phyloP scores from a whole-genome alignment of 2,888 invertebrate genomes.

The Theretra japonica region DNA sequence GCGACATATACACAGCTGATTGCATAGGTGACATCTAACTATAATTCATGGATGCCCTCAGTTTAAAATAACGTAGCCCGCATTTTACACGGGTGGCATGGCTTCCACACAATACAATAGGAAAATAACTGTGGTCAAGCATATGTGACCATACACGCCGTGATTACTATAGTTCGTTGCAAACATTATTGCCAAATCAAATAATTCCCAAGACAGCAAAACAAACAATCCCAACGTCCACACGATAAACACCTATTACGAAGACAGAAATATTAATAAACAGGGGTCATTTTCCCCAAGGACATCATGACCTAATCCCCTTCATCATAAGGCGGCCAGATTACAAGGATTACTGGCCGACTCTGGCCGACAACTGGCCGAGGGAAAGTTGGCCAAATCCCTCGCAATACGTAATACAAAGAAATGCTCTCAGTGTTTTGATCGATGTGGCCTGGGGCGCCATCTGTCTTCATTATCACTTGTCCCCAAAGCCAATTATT shows the following conservation, averaged over 20 bases:
- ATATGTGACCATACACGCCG: too few relatives aligned
- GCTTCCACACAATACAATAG: too few relatives aligned
- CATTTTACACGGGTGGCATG: too few relatives aligned
- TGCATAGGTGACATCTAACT: too few relatives aligned
- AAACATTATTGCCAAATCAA: neutral
- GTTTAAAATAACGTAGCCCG: too few relatives aligned
- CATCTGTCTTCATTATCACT: slow-evolving; percentile 45
- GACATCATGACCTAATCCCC: neutral
- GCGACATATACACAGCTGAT: too few relatives aligned
- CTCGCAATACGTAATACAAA: slow-evolving; percentile 32
- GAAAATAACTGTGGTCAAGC: too few relatives aligned
- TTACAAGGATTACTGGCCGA: slow-evolving; percentile 9
- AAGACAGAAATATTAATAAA: slow-evolving; percentile 4
- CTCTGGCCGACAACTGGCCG: slow-evolving; percentile 17
- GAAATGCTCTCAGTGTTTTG: slow-evolving; percentile 39
- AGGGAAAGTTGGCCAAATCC: slow-evolving; percentile 15
- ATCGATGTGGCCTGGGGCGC: slow-evolving; percentile 40
- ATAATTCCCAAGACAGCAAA: neutral
- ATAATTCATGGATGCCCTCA: too few relatives aligned
- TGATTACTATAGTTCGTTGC: too few relatives aligned
- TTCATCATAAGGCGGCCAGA: neutral
- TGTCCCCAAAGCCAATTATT: slow-evolving; percentile 18
- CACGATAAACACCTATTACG: neutral
- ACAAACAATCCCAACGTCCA: neutral
- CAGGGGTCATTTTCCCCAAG: neutral